Conservation (phyloP, 2,113 vertebrate genomes). For the Heloderma charlesbogerti region DNA sequence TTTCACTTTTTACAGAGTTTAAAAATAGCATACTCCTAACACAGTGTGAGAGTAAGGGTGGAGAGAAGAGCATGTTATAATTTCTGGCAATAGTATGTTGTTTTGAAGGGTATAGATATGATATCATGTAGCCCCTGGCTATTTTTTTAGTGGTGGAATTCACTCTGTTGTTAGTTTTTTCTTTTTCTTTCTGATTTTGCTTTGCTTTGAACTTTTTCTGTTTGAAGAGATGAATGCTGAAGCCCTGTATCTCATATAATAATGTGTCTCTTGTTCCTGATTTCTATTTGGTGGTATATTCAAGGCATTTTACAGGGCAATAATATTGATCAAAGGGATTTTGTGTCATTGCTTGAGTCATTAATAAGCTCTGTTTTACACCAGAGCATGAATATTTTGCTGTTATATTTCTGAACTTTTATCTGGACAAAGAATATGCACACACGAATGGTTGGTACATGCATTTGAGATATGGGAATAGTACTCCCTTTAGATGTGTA, state of each 20-base stretch:
- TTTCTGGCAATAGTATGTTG: conserved; percentile 72
- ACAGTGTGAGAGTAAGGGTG: not conserved
- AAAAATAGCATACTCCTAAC: conserved; percentile 65
- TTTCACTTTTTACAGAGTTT: conserved; percentile 53
- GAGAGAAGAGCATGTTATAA: conserved; percentile 70
- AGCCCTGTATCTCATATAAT: conserved; percentile 77
- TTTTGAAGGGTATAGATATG: conserved; percentile 75
- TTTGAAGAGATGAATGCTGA: conserved; percentile 80
- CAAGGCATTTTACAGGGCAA: conserved; percentile 68
- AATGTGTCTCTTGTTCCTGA: conserved; percentile 78
- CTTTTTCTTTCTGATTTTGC: conserved; percentile 66
- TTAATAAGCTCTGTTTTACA: conserved; percentile 64
- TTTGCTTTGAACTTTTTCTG: conserved; percentile 80
- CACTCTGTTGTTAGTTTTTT: conserved; percentile 71
- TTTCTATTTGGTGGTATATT: conserved; percentile 75
- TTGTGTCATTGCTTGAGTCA: conserved; percentile 69
- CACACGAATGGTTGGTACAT: conserved; percentile 9
- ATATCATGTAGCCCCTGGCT: conserved; percentile 75
- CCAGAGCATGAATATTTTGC: conserved; percentile 42
- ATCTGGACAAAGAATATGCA: conserved; percentile 16
- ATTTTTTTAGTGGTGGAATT: conserved; percentile 67
- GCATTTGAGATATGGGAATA: not conserved
- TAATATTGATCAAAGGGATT: conserved; percentile 72
- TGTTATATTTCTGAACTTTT: conserved; percentile 63
- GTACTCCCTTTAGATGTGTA: conserved; percentile 6